A percentile compares a stretch with the other conserved stretches of the same genome.
phyloP scores from a whole-genome alignment of 2,113 vertebrate species.

The Labeo catla region DNA sequence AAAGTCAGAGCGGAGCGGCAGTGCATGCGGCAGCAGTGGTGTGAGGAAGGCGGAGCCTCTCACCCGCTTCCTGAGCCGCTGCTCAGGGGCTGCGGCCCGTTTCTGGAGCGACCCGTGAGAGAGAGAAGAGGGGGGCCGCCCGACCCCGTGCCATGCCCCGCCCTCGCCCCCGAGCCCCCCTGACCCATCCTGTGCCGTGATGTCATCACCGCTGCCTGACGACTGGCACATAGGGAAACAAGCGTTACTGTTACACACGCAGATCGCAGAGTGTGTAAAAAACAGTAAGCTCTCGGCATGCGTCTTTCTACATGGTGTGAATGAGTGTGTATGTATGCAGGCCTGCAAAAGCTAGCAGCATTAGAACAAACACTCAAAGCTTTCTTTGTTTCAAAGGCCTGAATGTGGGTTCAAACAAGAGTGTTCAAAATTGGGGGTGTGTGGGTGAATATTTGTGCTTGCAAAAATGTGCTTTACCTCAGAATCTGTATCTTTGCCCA shows the following conservation, averaged over 20 bases:
- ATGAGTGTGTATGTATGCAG: constrained; percentile 5
- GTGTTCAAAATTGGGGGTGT: not conserved
- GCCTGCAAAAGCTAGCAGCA: constrained; percentile 31
- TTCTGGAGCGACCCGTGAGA: constrained; percentile 69
- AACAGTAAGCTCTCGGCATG: constrained; percentile 30
- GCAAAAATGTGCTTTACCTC: constrained; percentile 72
- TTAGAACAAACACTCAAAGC: constrained; percentile 20
- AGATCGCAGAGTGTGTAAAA: constrained; percentile 5
- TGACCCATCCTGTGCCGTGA: constrained; percentile 64
- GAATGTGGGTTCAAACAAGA: not conserved
- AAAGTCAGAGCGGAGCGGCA: not conserved
- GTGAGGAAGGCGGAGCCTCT: constrained; percentile 70
- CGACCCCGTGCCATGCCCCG: constrained; percentile 66
- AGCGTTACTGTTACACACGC: constrained; percentile 49
- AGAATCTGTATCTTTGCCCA: constrained; percentile 79
- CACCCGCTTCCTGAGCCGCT: constrained; percentile 78
- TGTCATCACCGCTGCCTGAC: constrained; percentile 76
- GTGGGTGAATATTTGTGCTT: not conserved
- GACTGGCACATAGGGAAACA: constrained; percentile 71
- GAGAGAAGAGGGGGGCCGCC: constrained; percentile 66
- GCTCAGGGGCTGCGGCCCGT: constrained; percentile 74
- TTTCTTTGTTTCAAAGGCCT: not conserved
- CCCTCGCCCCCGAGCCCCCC: constrained; percentile 69
- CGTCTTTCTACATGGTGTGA: not conserved
- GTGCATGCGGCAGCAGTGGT: constrained; percentile 51